These are phyloP conservation scores for Melikaiella ostensackeni DNA, from an alignment of 2,888 invertebrate species.

Conservation along the genomic window DNA sequence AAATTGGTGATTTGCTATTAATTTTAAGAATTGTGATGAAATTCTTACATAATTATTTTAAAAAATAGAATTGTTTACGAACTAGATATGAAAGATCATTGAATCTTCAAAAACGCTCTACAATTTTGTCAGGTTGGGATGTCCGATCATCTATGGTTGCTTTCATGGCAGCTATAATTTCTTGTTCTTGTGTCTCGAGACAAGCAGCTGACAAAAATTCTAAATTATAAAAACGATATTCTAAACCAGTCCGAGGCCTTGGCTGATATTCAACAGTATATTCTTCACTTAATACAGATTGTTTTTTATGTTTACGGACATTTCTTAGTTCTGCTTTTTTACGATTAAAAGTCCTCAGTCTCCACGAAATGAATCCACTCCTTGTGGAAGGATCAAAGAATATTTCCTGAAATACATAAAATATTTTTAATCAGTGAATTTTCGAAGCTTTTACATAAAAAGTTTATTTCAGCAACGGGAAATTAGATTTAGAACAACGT, in stretches of 20 bases:
- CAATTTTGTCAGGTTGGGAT: background rate
- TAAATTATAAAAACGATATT: background rate
- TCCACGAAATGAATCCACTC: background rate
- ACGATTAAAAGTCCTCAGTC: background rate
- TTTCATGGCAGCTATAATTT: background rate
- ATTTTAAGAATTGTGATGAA: background rate
- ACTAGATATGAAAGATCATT: background rate
- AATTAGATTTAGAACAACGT: background rate
- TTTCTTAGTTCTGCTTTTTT: background rate
- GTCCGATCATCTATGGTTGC: background rate
- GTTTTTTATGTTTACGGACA: background rate
- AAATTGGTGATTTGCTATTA: background rate
- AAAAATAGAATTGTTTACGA: background rate
- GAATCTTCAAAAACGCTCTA: background rate
- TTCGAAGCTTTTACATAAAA: too few species aligned
- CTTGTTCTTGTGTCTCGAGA: background rate
- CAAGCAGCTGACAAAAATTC: background rate
- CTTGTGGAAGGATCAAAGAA: conserved; percentile 6
- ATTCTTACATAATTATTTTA: background rate
- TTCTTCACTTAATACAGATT: background rate
- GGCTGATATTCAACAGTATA: background rate
- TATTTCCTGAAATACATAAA: background rate
- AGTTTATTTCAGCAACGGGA: background rate
- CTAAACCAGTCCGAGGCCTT: background rate
- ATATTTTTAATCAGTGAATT: background rate